Evolutionary conservation across 2,888 invertebrate genomes (phyloP).

Genomic region (Rotaria magnacalcarata): DNA sequence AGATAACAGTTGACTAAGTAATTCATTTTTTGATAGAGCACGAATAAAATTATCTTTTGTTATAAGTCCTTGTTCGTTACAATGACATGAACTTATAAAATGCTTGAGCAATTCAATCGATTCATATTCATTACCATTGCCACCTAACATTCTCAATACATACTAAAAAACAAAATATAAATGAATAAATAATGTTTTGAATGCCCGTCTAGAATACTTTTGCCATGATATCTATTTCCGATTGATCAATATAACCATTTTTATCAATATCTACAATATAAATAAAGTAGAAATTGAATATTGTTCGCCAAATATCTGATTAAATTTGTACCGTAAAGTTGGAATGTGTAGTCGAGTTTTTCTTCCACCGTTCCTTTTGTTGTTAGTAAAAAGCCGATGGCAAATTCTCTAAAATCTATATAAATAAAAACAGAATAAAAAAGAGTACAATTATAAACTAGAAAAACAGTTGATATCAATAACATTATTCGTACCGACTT

Average conservation of each 20-base stretch:
- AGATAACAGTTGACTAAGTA: conserved; percentile 32
- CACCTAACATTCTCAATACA: conserved; percentile 26
- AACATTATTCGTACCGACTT: conserved; percentile 1
- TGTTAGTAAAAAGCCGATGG: conserved; percentile 14
- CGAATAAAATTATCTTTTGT: conserved; percentile 25
- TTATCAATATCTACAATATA: not conserved
- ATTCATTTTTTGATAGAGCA: conserved; percentile 9
- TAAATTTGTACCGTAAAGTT: not conserved
- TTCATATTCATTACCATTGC: not conserved
- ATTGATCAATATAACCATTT: conserved; percentile 29
- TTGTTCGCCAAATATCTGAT: not conserved
- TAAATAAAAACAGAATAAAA: not conserved
- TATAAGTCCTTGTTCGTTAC: conserved; percentile 18
- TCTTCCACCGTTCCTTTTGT: conserved; percentile 23
- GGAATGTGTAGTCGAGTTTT: conserved; percentile 20
- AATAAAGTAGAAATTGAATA: too few relatives aligned
- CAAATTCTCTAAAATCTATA: conserved; percentile 34
- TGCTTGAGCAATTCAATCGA: conserved; percentile 20
- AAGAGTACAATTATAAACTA: not conserved
- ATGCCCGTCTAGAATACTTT: not conserved
- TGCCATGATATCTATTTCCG: conserved; percentile 3
- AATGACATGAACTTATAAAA: conserved; percentile 34
- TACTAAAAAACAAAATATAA: not conserved
- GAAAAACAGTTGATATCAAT: too few relatives aligned
- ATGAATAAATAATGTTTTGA: too few relatives aligned